Evolutionary conservation across 2,888 invertebrate species (phyloP), one percentile per base, ranked within the genome.

Genomic region (Amphipoea lucens): DNA sequence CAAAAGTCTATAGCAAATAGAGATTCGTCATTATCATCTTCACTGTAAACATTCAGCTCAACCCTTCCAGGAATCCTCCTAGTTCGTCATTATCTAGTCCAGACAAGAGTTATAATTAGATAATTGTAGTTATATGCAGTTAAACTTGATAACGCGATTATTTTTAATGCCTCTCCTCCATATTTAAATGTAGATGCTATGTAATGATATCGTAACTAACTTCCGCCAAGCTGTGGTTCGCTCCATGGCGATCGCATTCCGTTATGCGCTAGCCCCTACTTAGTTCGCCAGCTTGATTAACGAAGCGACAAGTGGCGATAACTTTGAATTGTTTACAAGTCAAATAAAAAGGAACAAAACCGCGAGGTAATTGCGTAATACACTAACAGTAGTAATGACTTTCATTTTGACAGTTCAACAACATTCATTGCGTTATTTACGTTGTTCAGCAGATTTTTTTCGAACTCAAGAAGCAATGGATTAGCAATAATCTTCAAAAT

Each of bases 161-260:
- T 79, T 79, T 81, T 81, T 74, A 84, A 88, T 87, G 74, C 65
- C 71, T 74, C 75, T 79, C 74, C 76, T 82, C 87, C 82, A 82
- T 77, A 87, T 85, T 89, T 83, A 78, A 82, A 88, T 84, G 67
- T 82, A 82, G 88, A 85, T 84, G 76, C 63, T 66, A 83, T 87
- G 81, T 79, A 83, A 88, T 89, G 85, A 84, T 88, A 87, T 84
- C 83, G 84, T 84, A 83, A 87, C 87, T 88, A 77, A 86, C 87
- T 90, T 92, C 90, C 91, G 90, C 90, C 90, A 90, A 90, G 89
- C 90, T 83, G 87, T 80, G 82, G 82, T 83, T 79, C 78, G 81
- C 83, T 86, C 72, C 73, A 83, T 78, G 74, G 82, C 88, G 87
- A 91, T 89, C 91, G 90, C 93, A 92, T 94, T 94, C 95, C 95